Conservation (phyloP, 2,113 vertebrate genomes). For the Callionymus lyra region DNA sequence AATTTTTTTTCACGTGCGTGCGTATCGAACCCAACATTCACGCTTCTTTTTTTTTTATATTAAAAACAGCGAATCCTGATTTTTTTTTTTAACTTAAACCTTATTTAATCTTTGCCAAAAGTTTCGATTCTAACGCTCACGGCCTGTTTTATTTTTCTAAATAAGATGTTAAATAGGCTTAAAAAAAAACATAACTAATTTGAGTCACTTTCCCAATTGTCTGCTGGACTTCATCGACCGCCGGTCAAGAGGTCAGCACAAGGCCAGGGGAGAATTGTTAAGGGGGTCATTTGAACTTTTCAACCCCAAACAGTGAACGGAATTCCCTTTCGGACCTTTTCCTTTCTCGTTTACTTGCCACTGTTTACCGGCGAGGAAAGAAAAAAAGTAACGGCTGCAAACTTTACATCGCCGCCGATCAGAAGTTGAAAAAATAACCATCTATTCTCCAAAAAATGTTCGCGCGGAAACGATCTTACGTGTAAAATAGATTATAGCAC, state of each 20-base stretch:
- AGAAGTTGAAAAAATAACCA: constrained; percentile 8
- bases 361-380: constrained; percentile 46
- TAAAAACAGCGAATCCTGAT: too few species aligned
- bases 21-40: too few species aligned
- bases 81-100: too few species aligned
- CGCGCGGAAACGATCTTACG: constrained; percentile 58
- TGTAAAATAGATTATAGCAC: constrained; percentile 63
- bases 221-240: too few species aligned
- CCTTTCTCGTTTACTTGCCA: constrained; percentile 54
- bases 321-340: constrained; percentile 47
- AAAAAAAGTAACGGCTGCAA: constrained; percentile 33
- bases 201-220: too few species aligned
- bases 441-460: constrained; percentile 40
- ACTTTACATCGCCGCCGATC: constrained; percentile 26
- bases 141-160: too few species aligned
- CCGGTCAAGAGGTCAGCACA: constrained; percentile 36
- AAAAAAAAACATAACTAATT: too few species aligned
- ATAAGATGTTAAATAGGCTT: too few species aligned
- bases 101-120: too few species aligned
- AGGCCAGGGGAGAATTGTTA: constrained; percentile 53
- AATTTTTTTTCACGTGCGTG: too few species aligned
- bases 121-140: too few species aligned
- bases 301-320: constrained; percentile 57
- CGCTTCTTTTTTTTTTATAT: too few species aligned
- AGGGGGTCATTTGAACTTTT: constrained; percentile 59